These are phyloP conservation scores for Erinaceus europaeus DNA, from an alignment of 2,113 vertebrate species.

Conservation along the genomic window DNA sequence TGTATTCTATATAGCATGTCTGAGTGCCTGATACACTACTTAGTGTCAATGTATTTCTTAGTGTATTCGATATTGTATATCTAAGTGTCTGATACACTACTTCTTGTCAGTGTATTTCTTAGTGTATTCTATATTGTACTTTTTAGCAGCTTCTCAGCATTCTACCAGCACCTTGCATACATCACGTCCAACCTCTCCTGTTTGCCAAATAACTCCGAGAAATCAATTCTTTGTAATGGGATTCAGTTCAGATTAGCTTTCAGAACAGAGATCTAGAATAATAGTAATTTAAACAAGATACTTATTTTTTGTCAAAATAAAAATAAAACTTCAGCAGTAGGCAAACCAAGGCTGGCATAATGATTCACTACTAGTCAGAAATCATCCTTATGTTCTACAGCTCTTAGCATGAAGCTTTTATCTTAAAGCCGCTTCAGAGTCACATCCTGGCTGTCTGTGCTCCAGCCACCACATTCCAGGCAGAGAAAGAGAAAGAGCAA, in stretches of 20 bases:
- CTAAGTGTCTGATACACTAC: no score
- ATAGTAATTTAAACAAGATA: conserved; percentile 3
- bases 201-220: not conserved
- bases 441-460: not conserved
- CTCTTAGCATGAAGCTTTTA: conserved; percentile 4
- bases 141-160: not conserved
- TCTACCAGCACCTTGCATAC: not conserved
- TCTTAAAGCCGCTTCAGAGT: not conserved
- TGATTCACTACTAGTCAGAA: not conserved
- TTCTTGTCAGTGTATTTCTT: no score
- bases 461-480: not conserved
- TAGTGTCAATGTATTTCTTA: no score
- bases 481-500: conserved; percentile 2
- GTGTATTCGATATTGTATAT: no score
- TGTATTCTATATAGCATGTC: no score
- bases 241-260: not conserved
- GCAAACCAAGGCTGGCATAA: not conserved
- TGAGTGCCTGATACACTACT: no score
- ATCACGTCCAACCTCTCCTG: not conserved
- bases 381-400: no score
- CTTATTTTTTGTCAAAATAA: conserved; percentile 6
- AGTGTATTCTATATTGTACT: no score
- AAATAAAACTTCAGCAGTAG: conserved; percentile 39
- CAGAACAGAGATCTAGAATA: conserved; percentile 1
- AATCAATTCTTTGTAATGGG: not conserved